These are phyloP conservation scores for Epinephelus cyanopodus DNA, from an alignment of 2,113 vertebrate genomes.

Conservation along the genomic window DNA sequence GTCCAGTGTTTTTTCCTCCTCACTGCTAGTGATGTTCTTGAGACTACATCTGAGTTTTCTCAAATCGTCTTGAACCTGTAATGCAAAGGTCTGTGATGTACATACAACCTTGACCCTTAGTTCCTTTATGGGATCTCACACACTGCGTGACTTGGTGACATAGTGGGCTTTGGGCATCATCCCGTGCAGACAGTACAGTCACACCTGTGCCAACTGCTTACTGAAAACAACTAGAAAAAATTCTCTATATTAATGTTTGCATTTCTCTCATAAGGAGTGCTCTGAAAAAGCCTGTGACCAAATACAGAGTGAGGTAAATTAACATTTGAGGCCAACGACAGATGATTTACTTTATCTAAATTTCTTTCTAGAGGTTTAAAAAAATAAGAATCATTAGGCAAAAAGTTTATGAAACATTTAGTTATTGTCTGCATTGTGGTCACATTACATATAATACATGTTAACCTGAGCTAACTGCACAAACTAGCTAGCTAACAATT, in stretches of 20 bases:
- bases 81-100: conserved; percentile 19
- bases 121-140: no score
- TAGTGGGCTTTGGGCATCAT: no score
- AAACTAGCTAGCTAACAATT: neutral
- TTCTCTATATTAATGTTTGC: no score
- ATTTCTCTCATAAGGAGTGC: no score
- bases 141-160: no score
- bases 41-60: conserved; percentile 81
- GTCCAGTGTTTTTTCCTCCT: conserved; percentile 60
- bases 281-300: no score
- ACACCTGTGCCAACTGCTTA: no score
- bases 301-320: neutral
- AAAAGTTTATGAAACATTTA: neutral
- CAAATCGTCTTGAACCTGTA: conserved; percentile 87
- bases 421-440: neutral
- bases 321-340: no score
- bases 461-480: neutral
- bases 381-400: neutral
- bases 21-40: conserved; percentile 49
- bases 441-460: no score
- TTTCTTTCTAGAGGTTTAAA: neutral
- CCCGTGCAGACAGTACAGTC: no score
- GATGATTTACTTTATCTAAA: neutral
- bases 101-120: neutral
- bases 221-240: no score